phyloP scores from a whole-genome alignment of 2,797 vertebrate genomes.

The Gymnothorax reevesii region DNA sequence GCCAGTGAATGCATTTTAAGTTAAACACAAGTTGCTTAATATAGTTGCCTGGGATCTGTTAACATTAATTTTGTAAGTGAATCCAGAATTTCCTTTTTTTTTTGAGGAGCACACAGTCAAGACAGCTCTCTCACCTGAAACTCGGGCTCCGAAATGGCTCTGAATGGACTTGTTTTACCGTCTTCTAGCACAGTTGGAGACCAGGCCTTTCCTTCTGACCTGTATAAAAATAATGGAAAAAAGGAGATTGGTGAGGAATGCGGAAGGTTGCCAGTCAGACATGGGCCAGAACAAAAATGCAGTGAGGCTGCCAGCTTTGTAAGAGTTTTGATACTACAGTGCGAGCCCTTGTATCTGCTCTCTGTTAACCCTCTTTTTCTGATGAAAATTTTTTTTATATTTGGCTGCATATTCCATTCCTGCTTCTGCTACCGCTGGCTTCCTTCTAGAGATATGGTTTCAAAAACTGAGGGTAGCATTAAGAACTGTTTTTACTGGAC shows the following conservation, averaged over 20 bases:
- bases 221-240: conserved; percentile 68
- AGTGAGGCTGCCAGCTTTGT: neutral
- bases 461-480: neutral
- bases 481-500: conserved; percentile 19
- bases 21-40: too few species aligned
- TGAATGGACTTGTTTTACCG: conserved; percentile 83
- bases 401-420: neutral
- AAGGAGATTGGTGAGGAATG: neutral
- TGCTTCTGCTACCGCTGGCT: neutral
- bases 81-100: too few species aligned
- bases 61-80: too few species aligned
- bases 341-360: neutral
- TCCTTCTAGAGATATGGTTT: conserved; percentile 30
- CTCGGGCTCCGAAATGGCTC: conserved; percentile 77
- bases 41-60: too few species aligned
- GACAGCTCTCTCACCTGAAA: conserved; percentile 75
- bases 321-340: neutral
- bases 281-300: neutral
- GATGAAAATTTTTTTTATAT: neutral
- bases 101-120: too few species aligned
- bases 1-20: too few species aligned
- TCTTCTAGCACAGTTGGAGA: conserved; percentile 79
- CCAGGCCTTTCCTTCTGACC: conserved; percentile 83
- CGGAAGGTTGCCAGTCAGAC: neutral
- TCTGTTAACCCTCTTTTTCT: neutral